Percentiles rank a stretch among this genome's conserved stretches.
phyloP scores from a whole-genome alignment of 2,113 vertebrate genomes.

The Festucalex cinctus region DNA sequence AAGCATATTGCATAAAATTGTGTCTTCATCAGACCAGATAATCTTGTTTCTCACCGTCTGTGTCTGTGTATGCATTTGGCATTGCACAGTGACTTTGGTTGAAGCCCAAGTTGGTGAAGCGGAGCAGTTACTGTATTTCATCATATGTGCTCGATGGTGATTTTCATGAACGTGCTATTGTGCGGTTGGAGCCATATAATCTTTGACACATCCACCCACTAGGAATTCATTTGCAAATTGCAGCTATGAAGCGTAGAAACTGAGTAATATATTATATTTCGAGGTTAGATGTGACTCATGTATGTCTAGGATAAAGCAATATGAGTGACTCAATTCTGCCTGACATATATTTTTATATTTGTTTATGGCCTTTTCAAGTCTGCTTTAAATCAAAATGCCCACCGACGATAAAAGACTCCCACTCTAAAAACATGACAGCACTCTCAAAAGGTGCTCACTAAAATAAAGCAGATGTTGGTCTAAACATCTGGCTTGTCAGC shows the following conservation, averaged over 20 bases:
- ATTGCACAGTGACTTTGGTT: neutral
- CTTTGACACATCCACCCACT: neutral
- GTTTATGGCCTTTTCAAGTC: slow-evolving; percentile 61
- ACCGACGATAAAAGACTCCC: slow-evolving; percentile 19
- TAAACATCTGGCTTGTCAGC: too few relatives aligned
- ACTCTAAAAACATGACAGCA: neutral
- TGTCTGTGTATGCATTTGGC: neutral
- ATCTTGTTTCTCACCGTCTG: neutral
- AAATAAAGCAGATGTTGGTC: neutral
- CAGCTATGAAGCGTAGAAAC: neutral
- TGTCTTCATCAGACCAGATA: neutral
- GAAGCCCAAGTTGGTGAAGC: neutral
- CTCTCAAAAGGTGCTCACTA: slow-evolving; percentile 14
- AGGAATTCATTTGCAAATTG: neutral
- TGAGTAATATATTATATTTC: neutral
- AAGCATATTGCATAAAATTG: neutral
- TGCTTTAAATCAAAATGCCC: slow-evolving; percentile 49
- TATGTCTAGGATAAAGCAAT: slow-evolving; percentile 30
- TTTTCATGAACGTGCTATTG: too few relatives aligned
- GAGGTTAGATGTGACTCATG: slow-evolving; percentile 44
- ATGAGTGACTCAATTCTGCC: slow-evolving; percentile 53
- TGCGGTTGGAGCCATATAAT: neutral
- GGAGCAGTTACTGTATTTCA: neutral
- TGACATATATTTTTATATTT: slow-evolving; percentile 46
- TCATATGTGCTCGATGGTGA: neutral